A percentile compares a stretch with the other conserved stretches of the same genome.
Conservation (phyloP, 2,888 invertebrate genomes). For the Epinotia bilunana region DNA sequence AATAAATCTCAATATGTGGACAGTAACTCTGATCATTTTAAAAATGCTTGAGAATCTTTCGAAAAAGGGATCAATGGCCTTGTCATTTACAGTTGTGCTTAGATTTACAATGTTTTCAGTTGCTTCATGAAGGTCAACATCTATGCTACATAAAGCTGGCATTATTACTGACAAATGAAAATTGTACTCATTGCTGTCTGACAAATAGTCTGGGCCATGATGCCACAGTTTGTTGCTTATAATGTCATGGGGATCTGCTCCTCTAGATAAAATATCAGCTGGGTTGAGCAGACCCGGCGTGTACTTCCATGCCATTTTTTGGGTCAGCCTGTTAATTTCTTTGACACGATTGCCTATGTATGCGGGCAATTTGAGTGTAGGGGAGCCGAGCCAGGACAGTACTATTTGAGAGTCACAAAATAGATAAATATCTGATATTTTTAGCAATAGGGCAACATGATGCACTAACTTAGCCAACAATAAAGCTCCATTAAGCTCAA, state of each 20-base stretch:
- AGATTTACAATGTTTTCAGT: too few species aligned
- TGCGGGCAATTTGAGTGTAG: background rate
- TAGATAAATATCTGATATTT: background rate
- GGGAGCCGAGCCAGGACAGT: too few species aligned
- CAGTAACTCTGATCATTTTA: too few species aligned
- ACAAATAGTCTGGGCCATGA: conserved; percentile 12
- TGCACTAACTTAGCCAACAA: background rate
- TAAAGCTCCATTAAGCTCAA: too few species aligned
- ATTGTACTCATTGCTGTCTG: background rate
- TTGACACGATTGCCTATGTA: conserved; percentile 9
- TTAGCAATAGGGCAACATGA: background rate
- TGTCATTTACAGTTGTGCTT: too few species aligned
- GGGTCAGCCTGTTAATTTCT: conserved; percentile 8
- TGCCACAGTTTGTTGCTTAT: too few species aligned
- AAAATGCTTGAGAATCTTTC: too few species aligned
- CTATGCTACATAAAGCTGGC: background rate
- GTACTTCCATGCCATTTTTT: conserved; percentile 14
- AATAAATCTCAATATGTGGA: too few species aligned
- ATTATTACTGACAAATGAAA: too few species aligned
- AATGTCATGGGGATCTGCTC: background rate
- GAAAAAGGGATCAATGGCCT: too few species aligned
- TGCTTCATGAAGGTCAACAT: too few species aligned
- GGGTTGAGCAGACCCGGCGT: conserved; percentile 13
- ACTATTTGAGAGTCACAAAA: conserved; percentile 12
- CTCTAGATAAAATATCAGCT: conserved; percentile 8